Percentiles rank a stretch among this genome's conserved stretches.
These are phyloP conservation scores for Hemichromis elongatus DNA, from an alignment of 2,113 vertebrate genomes.

Conservation along the genomic window DNA sequence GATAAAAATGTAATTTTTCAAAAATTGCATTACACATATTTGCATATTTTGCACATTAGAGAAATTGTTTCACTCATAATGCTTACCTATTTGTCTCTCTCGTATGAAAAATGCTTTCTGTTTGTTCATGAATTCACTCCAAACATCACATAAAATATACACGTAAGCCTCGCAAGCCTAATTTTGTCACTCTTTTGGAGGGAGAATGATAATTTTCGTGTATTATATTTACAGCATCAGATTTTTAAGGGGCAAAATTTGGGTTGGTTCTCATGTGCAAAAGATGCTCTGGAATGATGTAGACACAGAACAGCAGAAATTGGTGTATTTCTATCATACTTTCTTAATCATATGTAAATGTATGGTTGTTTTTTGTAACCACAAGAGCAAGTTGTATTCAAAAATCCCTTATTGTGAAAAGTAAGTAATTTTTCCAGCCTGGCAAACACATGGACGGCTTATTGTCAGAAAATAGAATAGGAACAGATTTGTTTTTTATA, in stretches of 20 bases:
- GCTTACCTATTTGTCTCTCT: not conserved
- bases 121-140: not conserved
- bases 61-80: not conserved
- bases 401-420: conserved; percentile 3
- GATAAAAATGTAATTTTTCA: not conserved
- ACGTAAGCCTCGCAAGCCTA: not conserved
- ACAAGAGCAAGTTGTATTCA: conserved; percentile 11
- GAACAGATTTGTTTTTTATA: conserved; percentile 24
- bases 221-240: not conserved
- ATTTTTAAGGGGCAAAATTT: not conserved
- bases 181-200: not conserved
- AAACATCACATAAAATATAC: not conserved
- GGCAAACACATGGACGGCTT: not conserved
- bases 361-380: conserved; percentile 20
- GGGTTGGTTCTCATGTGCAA: not conserved
- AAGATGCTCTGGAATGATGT: not conserved
- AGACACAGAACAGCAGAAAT: not conserved
- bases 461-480: conserved; percentile 4
- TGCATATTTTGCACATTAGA: not conserved
- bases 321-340: conserved; percentile 3
- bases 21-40: not conserved
- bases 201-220: not conserved
- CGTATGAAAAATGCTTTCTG: not conserved
- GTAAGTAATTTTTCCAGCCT: not conserved
- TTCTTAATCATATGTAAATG: conserved; percentile 1